phyloP scores from a whole-genome alignment of 2,888 invertebrate species.

The Tetrapedia diversipes region DNA sequence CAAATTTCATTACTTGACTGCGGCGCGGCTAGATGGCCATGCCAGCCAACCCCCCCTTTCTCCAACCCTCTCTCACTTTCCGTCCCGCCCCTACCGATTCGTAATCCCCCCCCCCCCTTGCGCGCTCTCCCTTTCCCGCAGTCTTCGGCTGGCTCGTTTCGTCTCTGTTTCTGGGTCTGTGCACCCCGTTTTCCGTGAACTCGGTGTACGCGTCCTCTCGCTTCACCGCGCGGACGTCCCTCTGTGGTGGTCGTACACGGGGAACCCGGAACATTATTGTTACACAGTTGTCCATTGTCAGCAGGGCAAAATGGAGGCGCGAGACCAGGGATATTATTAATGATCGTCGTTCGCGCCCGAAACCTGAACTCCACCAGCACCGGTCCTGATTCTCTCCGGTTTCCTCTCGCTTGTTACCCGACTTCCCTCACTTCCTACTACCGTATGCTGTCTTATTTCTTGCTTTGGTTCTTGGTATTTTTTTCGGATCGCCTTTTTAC shows the following conservation, averaged over 20 bases:
- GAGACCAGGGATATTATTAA: constrained; percentile 75
- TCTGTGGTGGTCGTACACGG: constrained; percentile 48
- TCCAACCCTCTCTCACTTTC: constrained; percentile 13
- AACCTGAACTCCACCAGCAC: constrained; percentile 22
- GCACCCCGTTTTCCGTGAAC: background rate
- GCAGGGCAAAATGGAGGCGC: constrained; percentile 74
- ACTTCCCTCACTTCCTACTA: background rate
- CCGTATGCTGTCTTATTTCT: background rate
- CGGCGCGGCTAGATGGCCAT: constrained; percentile 74
- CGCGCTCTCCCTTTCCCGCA: background rate
- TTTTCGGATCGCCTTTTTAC: background rate
- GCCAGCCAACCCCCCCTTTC: constrained; percentile 46
- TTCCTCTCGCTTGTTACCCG: constrained; percentile 9
- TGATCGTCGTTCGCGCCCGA: constrained; percentile 63
- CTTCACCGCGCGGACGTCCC: constrained; percentile 43
- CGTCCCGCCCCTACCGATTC: background rate
- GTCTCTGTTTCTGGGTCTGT: background rate
- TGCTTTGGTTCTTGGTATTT: background rate
- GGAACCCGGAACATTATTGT: constrained; percentile 77
- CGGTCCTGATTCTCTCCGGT: constrained; percentile 5
- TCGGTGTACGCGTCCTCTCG: background rate
- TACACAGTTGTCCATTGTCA: constrained; percentile 78
- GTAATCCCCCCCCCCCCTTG: constrained; percentile 17
- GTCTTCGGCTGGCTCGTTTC: background rate
- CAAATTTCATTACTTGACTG: constrained; percentile 82